Base-by-base conservation (phyloP, 1,140 invertebrate genomes). In the Sycophila sp. region DNA sequence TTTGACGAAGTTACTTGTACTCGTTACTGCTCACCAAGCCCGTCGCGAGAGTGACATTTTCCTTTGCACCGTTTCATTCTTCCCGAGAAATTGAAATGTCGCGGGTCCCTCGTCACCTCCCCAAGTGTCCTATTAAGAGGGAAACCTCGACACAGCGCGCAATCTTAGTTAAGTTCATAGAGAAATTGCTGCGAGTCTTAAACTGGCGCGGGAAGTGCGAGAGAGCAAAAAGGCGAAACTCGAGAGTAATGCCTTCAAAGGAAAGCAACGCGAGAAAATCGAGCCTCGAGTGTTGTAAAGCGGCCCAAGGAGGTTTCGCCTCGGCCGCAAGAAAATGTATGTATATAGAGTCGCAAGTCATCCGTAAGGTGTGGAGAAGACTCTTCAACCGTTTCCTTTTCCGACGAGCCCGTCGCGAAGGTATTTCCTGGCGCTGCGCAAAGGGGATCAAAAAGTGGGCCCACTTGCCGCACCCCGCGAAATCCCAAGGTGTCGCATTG, bases 31-130 rank as follows among this genome's bases (percentile, higher is more conserved):
- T 58, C 40, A 47, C 49, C 53, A 67, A 47, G 28, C 22, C 51
- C 17, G 30, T 19, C 64, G 36, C 1, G n/a, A 13, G 49, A 17
- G 7, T 4, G 30, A 49, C 38, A 68, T 49, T 58, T 68, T 49
- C 53, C 53, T 47, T 34, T 17, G 22, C 53, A 1, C n/a, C 55
- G 36, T 59, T 68, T 62, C 56, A 69, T 60, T 60, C 67, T 62
- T 62, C 45, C 42, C 17, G 26, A 62, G 26, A 69, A 69, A 69
- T 69, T 69, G 47, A 62, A 69, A 69, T 69, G 55, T 69, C 58
- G 45, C 58, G 34, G 59, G 19, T 19, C 56, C 13, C 34, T 1
- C 34, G 3, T 56, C 32, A 34, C 49, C 4, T 5, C 11, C 1
- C 32, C 26, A 11, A 69, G 55, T 56, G 26, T 69, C 59, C 34